phyloP scores from a whole-genome alignment of 92 coral and sea anemone genomes.

The Palythoa grandis region DNA sequence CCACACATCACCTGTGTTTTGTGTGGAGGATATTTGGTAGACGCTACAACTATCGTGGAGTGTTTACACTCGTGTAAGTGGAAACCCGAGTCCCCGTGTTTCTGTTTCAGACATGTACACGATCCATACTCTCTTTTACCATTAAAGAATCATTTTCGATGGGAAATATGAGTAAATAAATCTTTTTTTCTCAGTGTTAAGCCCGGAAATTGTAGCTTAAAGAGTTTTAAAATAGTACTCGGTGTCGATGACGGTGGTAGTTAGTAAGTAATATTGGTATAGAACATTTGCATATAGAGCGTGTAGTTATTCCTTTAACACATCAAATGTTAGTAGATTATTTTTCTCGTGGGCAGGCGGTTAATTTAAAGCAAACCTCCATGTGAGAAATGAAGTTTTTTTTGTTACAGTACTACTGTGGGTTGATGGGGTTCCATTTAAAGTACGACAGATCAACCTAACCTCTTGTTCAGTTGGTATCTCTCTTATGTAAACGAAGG shows the following conservation, averaged over 20 bases:
- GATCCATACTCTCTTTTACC: not conserved
- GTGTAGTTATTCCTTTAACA: not conserved
- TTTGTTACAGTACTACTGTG: not conserved
- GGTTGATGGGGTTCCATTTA: not conserved
- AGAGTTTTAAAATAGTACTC: no score
- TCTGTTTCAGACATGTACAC: no score
- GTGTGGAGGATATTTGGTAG: constrained; percentile 95
- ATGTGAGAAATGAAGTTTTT: not conserved
- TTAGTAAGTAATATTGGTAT: not conserved
- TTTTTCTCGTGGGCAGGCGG: not conserved
- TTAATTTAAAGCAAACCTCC: not conserved
- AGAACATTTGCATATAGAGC: constrained; percentile 31
- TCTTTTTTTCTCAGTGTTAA: no score
- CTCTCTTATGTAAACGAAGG: not conserved
- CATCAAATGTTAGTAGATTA: not conserved
- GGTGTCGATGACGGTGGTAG: not conserved
- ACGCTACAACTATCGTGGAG: constrained; percentile 94
- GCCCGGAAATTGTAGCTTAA: no score
- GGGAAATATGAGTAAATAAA: no score
- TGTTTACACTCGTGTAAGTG: constrained; percentile 96
- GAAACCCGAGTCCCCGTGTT: constrained; percentile 15
- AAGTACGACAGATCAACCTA: not conserved
- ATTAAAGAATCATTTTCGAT: not conserved
- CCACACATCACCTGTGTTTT: constrained; percentile 87
- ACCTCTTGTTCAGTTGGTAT: not conserved